Base-by-base conservation (phyloP, 2,888 invertebrate species). In the Latrodectus hesperus region DNA sequence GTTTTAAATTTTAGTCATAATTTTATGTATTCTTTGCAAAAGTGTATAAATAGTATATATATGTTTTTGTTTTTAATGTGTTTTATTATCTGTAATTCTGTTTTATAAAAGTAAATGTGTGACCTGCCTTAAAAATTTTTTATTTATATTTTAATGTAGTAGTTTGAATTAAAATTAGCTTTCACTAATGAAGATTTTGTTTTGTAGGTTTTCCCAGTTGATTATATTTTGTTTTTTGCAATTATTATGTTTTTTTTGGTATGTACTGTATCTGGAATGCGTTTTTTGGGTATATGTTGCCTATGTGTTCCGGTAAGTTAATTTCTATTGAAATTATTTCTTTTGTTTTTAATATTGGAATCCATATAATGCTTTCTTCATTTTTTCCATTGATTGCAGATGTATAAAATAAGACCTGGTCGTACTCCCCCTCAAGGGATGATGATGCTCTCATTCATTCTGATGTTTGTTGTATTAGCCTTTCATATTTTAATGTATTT, bases 401-500 rank as follows among this genome's bases (percentile, higher is more conserved):
- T 93, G 91, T 92, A 92, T 90, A 92, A 91, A 90, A 91, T 93
- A 22, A 90, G 92, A 26, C 91, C 92, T 9, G 89, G 91, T 8
- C 90, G 92, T 53, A 93, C 93, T 3, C 90, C 90, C 16, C 93
- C 93, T 6, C 93, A 93, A 89, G 93, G 91, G 1, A 90, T 93
- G 67, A 90, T 93, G 77, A 91, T 93, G 91, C 89, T 92, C 89
- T 92, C 92, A 90, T 91, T 92, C 90, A 91, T 92, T 17, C 90
- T 93, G 74, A 93, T 93, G 91, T 89, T 87, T 85, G 91, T 92
- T 76, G 91, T 92, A 16, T 89, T 93, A 77, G 92, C 92, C 51
- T 90, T 93, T 88, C 93, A 93, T 89, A 90, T 93, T n/a, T 90
- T 93, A 49, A 88, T 93, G 65, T 93, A 92, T 90, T 91, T 92